These are phyloP conservation scores for Ypsolopha sequella DNA, from an alignment of 2,888 invertebrate genomes.

Conservation along the genomic window DNA sequence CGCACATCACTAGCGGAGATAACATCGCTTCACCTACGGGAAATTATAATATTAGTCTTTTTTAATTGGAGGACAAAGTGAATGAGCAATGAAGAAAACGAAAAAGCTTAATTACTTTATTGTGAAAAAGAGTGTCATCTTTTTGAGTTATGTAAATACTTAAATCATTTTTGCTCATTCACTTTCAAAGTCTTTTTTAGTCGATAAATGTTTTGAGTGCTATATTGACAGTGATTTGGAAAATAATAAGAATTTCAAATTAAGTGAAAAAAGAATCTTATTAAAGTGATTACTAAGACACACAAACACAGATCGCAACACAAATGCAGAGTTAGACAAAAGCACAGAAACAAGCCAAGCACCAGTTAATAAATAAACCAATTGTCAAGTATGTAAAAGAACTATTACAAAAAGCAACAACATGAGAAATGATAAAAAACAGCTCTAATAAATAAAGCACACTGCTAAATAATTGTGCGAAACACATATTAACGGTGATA, in stretches of 20 bases:
- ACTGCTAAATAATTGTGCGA: background rate
- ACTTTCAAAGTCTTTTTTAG: background rate
- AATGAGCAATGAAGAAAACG: background rate
- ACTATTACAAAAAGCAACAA: background rate
- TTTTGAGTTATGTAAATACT: too few relatives aligned
- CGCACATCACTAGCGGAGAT: constrained; percentile 96
- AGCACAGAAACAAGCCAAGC: constrained; percentile 30
- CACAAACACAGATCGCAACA: constrained; percentile 69
- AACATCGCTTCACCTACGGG: constrained; percentile 92
- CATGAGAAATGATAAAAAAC: too few relatives aligned
- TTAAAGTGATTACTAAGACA: constrained; percentile 32
- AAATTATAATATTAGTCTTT: background rate
- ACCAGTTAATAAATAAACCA: constrained; percentile 3
- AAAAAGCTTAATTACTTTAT: too few relatives aligned
- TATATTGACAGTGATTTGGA: background rate
- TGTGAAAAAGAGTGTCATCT: too few relatives aligned
- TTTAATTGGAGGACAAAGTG: background rate
- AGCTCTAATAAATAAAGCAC: background rate
- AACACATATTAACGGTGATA: too few relatives aligned
- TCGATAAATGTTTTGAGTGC: too few relatives aligned
- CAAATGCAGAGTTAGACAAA: constrained; percentile 33
- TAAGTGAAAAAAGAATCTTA: too few relatives aligned
- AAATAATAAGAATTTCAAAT: constrained; percentile 8
- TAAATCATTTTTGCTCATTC: too few relatives aligned
- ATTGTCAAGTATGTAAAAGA: background rate